Percentiles rank a stretch among this genome's conserved stretches.
phyloP scores from a whole-genome alignment of 1,140 invertebrate genomes.

The Phthorimaea operculella region DNA sequence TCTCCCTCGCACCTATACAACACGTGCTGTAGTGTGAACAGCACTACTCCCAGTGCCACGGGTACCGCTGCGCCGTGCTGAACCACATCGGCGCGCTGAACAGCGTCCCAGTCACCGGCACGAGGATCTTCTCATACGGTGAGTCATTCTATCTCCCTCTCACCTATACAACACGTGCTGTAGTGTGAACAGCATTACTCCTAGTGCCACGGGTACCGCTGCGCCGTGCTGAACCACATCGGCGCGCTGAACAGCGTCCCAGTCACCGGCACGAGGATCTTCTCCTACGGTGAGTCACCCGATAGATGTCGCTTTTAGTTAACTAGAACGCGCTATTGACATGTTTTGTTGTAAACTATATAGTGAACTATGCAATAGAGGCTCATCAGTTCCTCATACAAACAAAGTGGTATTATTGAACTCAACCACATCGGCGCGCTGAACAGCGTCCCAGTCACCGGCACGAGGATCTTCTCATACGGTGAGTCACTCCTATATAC shows the following conservation, averaged over 20 bases:
- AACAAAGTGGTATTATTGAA: no score
- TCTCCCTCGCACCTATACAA: conserved; percentile 59
- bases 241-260: conserved; percentile 87
- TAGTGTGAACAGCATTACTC: conserved; percentile 73
- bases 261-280: conserved; percentile 88
- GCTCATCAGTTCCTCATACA: no score
- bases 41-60: conserved; percentile 87
- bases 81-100: conserved; percentile 93
- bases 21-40: conserved; percentile 92
- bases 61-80: conserved; percentile 91
- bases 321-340: no score
- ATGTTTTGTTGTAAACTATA: no score
- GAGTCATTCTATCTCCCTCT: conserved; percentile 28
- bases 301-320: no score
- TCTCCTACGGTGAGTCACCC: conserved; percentile 84
- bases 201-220: conserved; percentile 88
- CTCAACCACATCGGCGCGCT: no score
- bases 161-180: background rate
- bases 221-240: conserved; percentile 94
- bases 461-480: conserved; percentile 90
- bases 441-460: conserved; percentile 86
- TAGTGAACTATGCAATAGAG: no score
- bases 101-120: conserved; percentile 86
- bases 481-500: conserved; percentile 77
- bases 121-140: conserved; percentile 93